Evolutionary conservation across 2,888 invertebrate species (phyloP).

Genomic region (Epinotia bilunana): DNA sequence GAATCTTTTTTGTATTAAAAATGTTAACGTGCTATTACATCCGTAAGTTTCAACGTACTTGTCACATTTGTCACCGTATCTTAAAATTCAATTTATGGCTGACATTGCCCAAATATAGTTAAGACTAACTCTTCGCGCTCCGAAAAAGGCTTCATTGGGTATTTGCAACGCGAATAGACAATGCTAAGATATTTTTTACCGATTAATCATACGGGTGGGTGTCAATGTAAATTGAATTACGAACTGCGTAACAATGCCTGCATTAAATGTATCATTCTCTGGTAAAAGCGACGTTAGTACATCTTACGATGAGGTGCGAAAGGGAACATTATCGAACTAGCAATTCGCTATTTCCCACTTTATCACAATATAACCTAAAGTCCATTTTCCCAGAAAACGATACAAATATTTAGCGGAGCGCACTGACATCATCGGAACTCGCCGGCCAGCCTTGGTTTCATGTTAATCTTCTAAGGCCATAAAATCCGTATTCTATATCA

Average conservation of each 20-base stretch:
- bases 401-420: conserved; percentile 34
- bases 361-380: background rate
- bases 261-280: background rate
- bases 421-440: conserved; percentile 53
- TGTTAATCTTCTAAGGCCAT: conserved; percentile 39
- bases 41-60: too few species aligned
- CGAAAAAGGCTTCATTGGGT: conserved; percentile 3
- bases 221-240: conserved; percentile 46
- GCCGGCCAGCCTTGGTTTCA: conserved; percentile 38
- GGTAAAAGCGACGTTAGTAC: background rate
- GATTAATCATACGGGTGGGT: conserved; percentile 44
- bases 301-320: background rate
- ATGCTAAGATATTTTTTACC: conserved; percentile 37
- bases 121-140: background rate
- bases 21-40: too few species aligned
- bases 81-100: background rate
- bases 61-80: background rate
- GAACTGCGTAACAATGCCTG: conserved; percentile 49
- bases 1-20: too few species aligned
- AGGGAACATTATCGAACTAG: background rate
- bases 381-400: background rate
- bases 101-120: background rate
- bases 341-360: conserved; percentile 3
- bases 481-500: conserved; percentile 32
- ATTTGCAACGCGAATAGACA: conserved; percentile 22